Conservation (phyloP, 2,797 vertebrate genomes). For the Taeniopygia guttata region DNA sequence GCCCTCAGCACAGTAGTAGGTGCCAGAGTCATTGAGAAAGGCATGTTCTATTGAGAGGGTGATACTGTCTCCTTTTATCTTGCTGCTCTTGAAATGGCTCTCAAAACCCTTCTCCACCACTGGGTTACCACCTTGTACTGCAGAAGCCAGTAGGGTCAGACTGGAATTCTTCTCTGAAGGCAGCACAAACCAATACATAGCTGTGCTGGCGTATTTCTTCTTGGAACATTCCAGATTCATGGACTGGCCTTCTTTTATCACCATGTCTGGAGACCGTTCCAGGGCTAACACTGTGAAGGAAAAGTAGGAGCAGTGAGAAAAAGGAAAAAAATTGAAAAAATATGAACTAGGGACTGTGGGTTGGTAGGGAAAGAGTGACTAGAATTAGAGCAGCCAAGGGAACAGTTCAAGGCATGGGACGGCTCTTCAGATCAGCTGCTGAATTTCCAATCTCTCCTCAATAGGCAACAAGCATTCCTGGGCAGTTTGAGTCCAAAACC, state of each 20-base stretch:
- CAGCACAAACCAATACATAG: background rate
- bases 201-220: accelerated
- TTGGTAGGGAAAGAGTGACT: background rate
- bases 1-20: background rate
- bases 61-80: background rate
- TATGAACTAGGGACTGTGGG: accelerated
- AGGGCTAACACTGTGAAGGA: background rate
- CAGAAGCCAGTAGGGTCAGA: background rate
- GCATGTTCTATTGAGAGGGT: background rate
- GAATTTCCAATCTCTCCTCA: background rate
- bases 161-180: background rate
- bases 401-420: background rate
- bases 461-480: background rate
- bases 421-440: background rate
- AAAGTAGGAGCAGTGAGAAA: accelerated
- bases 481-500: too few relatives aligned
- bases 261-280: background rate
- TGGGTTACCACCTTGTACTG: too few relatives aligned
- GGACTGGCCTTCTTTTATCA: background rate
- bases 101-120: background rate
- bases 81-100: background rate
- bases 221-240: background rate
- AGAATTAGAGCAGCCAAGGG: background rate
- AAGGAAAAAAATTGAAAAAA: background rate
- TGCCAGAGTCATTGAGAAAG: conserved; percentile 5